Base-by-base conservation (phyloP, 2,888 invertebrate genomes). In the Tetranychus piercei region DNA sequence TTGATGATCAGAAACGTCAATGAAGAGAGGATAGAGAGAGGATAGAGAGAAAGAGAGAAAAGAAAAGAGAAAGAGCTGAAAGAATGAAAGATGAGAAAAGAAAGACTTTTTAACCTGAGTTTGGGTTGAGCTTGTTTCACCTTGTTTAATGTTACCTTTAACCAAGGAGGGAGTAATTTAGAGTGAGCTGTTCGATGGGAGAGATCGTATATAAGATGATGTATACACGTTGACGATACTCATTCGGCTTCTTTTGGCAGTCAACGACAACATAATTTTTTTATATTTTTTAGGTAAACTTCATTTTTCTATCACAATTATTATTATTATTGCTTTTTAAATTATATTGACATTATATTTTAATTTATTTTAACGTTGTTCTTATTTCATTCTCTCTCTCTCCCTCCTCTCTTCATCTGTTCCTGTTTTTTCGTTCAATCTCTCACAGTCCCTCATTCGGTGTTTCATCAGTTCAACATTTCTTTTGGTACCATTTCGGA, bases 1-100 rank as follows among this genome's bases (percentile, higher is more conserved):
- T 23, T 34, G 34, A 34, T 34, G 34, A 34, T 34, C 34, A 70
- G 71, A 44, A 8, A 44, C 34, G 11, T 11, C 9, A 23, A 71
- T 9, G 43, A 23, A 9, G 23, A 71, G 71, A 71, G 34, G n/a
- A n/a, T n/a, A 44, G 34, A 67, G 20, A 67, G 11, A 18, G 9
- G 71, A 3, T 0, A 44, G 71, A 44, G 7, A 71, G 71, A 43
- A n/a, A 71, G 71, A 44, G 1, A 71, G 71, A 71, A 44, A 44
- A 44, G 22, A 23, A 71, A 23, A 71, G 6, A 71, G 71, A 71
- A 43, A 71, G 71, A n/a, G 71, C 34, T 34, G 34, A 34, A 34
- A 43, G 34, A 71, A 71, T 9, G 34, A 22, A 23, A 44, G 71
- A 44, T 9, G 23, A 23, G 23, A 23, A 71, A n/a, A 23, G 71